Evolutionary conservation across 2,888 invertebrate species (phyloP), one percentile per base, ranked within the genome.

Genomic region (Agelastica alni): DNA sequence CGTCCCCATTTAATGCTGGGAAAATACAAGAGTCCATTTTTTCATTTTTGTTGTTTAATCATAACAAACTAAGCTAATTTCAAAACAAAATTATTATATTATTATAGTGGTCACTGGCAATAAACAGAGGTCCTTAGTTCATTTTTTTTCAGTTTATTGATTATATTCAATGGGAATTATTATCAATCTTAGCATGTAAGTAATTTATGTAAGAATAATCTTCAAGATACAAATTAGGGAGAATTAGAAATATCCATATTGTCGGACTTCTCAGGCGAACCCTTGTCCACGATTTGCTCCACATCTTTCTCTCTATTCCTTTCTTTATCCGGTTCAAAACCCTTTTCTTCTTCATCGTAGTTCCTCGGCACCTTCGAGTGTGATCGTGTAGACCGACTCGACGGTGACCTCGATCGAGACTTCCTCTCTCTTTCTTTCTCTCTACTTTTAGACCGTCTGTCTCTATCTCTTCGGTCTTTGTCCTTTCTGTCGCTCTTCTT

Each of bases 241-340:
- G 88, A 88, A 76, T 88, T 88, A 10, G 88, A 88, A 75, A 89
- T 89, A 74, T 89, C 89, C 89, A 89, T 88, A 71, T 88, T 88
- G 74, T 88, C 87, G 1, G 84, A 84, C 75, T 82, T 71, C 72
- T 78, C 68, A 68, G 80, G 74, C 69, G 80, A 66, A 58, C 83
- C 83, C 64, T 85, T 84, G 54, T 85, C 83, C 2, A 26, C 12
- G 4, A 14, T 31, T 5, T 41, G 43, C 13, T 57, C 53, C 5
- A 45, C 22, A 5, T 63, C 60, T 34, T 54, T 60, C n/a, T 61
- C 58, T 64, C 63, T 69, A 17, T 62, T 62, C 46, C 71, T 73
- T 53, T 73, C 75, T 41, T 72, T 73, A 28, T 75, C 75, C 2
- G 75, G 73, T 62, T 77, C 78, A 59, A 78, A 79, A 3, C 79